Percentiles rank a stretch among this genome's conserved stretches.
phyloP scores from a whole-genome alignment of 92 coral and sea anemone species.

The Scolanthus callimorphus region DNA sequence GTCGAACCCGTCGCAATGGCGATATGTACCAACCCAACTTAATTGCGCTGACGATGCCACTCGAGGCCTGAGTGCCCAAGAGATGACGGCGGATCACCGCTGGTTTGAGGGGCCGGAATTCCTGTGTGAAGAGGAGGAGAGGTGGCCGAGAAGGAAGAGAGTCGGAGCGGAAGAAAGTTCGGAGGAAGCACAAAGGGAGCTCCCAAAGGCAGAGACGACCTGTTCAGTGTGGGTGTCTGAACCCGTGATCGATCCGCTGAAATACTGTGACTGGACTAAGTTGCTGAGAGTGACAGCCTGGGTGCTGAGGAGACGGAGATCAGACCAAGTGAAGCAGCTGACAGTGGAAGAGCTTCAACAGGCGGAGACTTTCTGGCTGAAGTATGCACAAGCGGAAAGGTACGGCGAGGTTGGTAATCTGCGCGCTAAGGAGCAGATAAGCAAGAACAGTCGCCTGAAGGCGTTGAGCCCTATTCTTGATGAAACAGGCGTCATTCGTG shows the following conservation, averaged over 20 bases:
- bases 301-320: too few relatives aligned
- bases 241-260: slow-evolving; percentile 12
- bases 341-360: slow-evolving; percentile 10
- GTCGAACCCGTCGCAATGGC: too few relatives aligned
- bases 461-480: too few relatives aligned
- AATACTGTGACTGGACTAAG: slow-evolving; percentile 19
- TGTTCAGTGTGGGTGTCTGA: background rate
- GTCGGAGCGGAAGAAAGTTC: slow-evolving; percentile 1
- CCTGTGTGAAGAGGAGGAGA: slow-evolving; percentile 22
- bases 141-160: slow-evolving; percentile 30
- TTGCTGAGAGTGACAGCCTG: slow-evolving; percentile 14
- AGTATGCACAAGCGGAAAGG: slow-evolving; percentile 24
- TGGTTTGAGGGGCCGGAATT: slow-evolving; percentile 53
- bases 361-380: slow-evolving; percentile 21
- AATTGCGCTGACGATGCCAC: slow-evolving; percentile 36
- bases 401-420: slow-evolving; percentile 14
- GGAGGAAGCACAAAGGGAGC: slow-evolving; percentile 11
- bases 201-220: slow-evolving; percentile 15
- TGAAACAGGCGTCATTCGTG: too few relatives aligned
- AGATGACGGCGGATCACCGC: slow-evolving; percentile 30
- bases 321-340: too few relatives aligned
- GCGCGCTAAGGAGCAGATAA: slow-evolving; percentile 3
- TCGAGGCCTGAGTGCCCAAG: too few relatives aligned
- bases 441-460: slow-evolving; percentile 22
- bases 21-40: slow-evolving; percentile 9